Evolutionary conservation across 2,113 vertebrate genomes (phyloP).

Genomic region (Barnardius zonarius): DNA sequence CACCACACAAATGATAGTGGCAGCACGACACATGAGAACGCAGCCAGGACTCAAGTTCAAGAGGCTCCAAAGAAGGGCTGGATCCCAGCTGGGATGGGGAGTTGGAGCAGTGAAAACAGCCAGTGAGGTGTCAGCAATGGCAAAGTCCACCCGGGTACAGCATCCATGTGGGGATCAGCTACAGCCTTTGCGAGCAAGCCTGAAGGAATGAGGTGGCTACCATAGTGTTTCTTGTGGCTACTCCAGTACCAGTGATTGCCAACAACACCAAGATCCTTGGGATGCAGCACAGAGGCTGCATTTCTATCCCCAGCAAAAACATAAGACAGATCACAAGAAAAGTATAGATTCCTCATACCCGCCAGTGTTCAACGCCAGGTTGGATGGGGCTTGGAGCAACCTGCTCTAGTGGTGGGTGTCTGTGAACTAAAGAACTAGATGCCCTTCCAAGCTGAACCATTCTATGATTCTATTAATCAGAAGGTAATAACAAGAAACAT

Average conservation of each 20-base stretch:
- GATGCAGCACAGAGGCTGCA: background rate
- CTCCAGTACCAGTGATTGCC: background rate
- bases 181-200: background rate
- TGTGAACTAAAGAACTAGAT: background rate
- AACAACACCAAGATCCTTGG: background rate
- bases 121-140: background rate
- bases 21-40: background rate
- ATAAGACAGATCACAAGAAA: background rate
- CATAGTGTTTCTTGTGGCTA: background rate
- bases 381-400: background rate
- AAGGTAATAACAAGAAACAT: background rate
- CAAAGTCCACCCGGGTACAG: background rate
- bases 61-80: background rate
- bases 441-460: background rate
- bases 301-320: background rate
- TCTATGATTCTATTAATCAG: background rate
- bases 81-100: background rate
- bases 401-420: background rate
- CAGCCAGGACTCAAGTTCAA: background rate
- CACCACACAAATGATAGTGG: fast-evolving
- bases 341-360: background rate
- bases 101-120: fast-evolving
- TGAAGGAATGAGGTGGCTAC: background rate
- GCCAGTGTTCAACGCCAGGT: background rate
- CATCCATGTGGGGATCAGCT: fast-evolving